Percentiles rank a stretch among this genome's conserved stretches.
Conservation (phyloP, 2,797 vertebrate genomes). For the Poecilia picta region DNA sequence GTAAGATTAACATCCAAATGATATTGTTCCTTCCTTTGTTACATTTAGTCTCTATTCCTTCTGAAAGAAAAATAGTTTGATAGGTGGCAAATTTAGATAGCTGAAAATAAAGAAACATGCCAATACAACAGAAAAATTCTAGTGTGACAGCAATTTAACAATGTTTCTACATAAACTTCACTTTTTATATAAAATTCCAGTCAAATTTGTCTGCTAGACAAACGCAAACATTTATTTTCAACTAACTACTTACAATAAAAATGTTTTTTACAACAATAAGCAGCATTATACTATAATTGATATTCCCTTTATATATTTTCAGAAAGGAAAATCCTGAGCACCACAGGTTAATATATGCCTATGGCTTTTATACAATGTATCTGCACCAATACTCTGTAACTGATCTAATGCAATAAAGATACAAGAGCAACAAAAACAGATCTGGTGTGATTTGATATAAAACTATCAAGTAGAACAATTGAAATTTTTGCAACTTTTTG, state of each 20-base stretch:
- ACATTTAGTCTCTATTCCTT: not conserved
- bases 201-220: too few relatives aligned
- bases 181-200: too few relatives aligned
- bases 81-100: not conserved
- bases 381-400: not conserved
- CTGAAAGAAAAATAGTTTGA: not conserved
- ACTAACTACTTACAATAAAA: not conserved
- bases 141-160: too few relatives aligned
- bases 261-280: not conserved
- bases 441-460: not conserved
- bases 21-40: not conserved
- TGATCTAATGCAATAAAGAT: not conserved
- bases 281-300: not conserved
- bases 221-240: too few relatives aligned
- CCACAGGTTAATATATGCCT: not conserved
- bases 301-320: not conserved
- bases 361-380: not conserved
- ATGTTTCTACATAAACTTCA: too few relatives aligned
- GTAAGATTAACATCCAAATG: not conserved
- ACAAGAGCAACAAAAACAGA: not conserved
- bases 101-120: not conserved
- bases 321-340: not conserved
- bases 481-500: not conserved
- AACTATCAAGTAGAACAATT: too few relatives aligned
- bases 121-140: not conserved